Evolutionary conservation across 2,888 invertebrate genomes (phyloP).

Genomic region (Deilephila elpenor): DNA sequence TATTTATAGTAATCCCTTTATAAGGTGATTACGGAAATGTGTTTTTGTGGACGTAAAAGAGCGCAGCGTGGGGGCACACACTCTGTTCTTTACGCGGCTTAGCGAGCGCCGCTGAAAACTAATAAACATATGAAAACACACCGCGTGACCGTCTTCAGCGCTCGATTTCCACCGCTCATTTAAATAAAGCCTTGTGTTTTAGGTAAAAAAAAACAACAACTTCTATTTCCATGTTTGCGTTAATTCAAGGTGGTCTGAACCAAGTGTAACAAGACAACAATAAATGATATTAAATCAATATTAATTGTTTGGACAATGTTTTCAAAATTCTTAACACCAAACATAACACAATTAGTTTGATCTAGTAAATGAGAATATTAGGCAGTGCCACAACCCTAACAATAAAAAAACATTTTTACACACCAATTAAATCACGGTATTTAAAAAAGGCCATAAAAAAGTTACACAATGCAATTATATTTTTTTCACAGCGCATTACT

Average conservation of each 20-base stretch:
- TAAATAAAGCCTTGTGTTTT: background rate
- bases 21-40: slow-evolving; percentile 85
- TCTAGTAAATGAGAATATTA: too few relatives aligned
- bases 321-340: too few relatives aligned
- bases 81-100: slow-evolving; percentile 61
- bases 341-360: too few relatives aligned
- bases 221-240: background rate
- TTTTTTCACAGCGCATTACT: background rate
- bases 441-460: background rate
- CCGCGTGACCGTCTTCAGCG: slow-evolving; percentile 8
- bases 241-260: too few relatives aligned
- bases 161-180: background rate
- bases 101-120: slow-evolving; percentile 49
- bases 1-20: slow-evolving; percentile 85
- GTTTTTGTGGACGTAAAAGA: slow-evolving; percentile 84
- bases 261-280: too few relatives aligned
- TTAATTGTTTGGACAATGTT: too few relatives aligned
- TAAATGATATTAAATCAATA: too few relatives aligned
- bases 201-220: too few relatives aligned
- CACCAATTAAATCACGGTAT: background rate
- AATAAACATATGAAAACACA: slow-evolving; percentile 43
- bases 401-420: background rate
- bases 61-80: slow-evolving; percentile 77
- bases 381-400: background rate
- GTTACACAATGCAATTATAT: background rate